phyloP scores from a whole-genome alignment of 2,113 vertebrate species.

The Cochlearius cochlearius region DNA sequence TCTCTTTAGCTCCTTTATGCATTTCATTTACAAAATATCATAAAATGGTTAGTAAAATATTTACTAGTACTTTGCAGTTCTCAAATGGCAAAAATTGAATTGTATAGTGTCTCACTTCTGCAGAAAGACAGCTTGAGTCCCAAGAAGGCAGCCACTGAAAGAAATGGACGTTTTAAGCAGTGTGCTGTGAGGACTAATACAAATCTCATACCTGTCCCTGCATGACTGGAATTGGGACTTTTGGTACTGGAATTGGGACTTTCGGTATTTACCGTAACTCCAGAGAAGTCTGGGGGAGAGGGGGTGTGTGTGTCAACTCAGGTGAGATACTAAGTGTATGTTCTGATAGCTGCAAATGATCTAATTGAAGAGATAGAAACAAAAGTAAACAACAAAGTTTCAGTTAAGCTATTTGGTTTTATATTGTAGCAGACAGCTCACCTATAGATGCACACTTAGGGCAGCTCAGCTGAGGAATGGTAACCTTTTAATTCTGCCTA shows the following conservation, averaged over 20 bases:
- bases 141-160: background rate
- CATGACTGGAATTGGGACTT: background rate
- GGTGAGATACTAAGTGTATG: background rate
- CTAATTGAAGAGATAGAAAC: background rate
- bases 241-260: too few relatives aligned
- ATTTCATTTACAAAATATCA: constrained; percentile 71
- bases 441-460: background rate
- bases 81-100: constrained; percentile 65
- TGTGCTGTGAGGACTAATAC: background rate
- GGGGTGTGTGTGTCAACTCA: background rate
- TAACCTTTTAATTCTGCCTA: background rate
- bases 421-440: background rate
- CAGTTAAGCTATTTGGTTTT: background rate
- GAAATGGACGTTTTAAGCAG: background rate
- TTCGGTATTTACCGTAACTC: background rate
- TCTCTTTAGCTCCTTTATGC: constrained; percentile 67
- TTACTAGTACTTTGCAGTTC: constrained; percentile 64
- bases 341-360: background rate
- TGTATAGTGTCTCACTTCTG: constrained; percentile 21
- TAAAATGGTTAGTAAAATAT: constrained; percentile 77
- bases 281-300: background rate
- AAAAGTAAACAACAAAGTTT: background rate
- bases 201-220: background rate
- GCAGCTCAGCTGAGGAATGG: background rate
- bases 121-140: constrained; percentile 30